Conservation (phyloP, 2,113 vertebrate genomes). For the Emydura subglobosa region DNA sequence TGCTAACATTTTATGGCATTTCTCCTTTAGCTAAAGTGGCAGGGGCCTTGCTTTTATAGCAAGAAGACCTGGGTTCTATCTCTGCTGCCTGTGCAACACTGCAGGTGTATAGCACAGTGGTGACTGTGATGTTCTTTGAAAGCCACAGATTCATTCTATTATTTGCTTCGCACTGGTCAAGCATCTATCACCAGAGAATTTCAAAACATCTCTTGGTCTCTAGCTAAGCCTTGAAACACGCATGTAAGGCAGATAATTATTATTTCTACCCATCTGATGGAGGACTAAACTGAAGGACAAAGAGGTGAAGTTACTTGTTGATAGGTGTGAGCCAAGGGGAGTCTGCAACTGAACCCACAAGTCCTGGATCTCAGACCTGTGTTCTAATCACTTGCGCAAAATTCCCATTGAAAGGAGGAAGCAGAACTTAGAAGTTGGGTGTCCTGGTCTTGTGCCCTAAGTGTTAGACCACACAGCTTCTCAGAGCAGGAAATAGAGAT, state of each 20-base stretch:
- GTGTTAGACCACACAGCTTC: background rate
- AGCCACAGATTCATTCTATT: background rate
- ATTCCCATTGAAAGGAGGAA: background rate
- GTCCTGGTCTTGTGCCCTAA: fast-evolving
- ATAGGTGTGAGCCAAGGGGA: background rate
- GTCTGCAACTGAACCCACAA: fast-evolving
- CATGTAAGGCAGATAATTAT: background rate
- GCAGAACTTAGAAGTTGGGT: background rate
- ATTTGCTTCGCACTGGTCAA: background rate
- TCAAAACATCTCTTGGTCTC: background rate
- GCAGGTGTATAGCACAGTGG: background rate
- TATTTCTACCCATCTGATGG: background rate
- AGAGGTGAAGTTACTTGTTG: background rate
- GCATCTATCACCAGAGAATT: background rate
- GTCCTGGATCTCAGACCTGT: background rate
- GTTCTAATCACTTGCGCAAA: background rate
- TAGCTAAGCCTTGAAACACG: background rate
- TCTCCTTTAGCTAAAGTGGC: background rate
- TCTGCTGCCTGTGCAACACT: background rate
- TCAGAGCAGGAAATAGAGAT: background rate
- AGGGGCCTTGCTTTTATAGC: background rate
- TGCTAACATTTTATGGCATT: background rate
- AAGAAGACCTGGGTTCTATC: background rate
- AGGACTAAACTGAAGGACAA: background rate
- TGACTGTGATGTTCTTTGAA: background rate